phyloP scores from a whole-genome alignment of 2,888 invertebrate species.

The Cantharis lateralis region DNA sequence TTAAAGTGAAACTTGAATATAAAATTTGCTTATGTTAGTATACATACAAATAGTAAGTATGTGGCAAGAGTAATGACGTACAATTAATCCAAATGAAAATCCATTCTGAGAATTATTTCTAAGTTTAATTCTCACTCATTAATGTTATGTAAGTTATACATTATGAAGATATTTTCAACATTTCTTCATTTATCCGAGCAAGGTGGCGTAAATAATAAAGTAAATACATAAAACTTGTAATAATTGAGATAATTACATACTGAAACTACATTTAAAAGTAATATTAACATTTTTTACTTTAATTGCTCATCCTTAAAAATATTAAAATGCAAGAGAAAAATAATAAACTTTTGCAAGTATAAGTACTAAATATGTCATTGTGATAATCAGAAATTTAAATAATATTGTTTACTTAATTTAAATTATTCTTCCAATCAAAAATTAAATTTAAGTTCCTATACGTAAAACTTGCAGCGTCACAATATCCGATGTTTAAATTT shows the following conservation, averaged over 20 bases:
- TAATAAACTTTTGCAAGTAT: neutral
- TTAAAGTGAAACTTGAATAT: slow-evolving; percentile 4
- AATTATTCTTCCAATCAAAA: neutral
- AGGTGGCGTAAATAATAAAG: slow-evolving; percentile 8
- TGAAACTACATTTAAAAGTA: neutral
- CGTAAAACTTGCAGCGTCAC: neutral
- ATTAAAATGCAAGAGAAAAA: neutral
- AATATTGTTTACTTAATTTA: neutral
- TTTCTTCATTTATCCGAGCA: slow-evolving; percentile 7
- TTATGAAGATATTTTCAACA: slow-evolving; percentile 8
- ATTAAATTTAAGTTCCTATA: neutral
- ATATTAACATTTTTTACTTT: neutral
- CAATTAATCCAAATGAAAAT: slow-evolving; percentile 6
- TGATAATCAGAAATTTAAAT: neutral
- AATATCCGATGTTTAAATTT: neutral
- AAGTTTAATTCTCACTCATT: slow-evolving; percentile 17
- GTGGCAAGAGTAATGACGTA: slow-evolving; percentile 1
- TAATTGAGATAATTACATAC: slow-evolving; percentile 8
- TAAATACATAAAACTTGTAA: slow-evolving; percentile 7
- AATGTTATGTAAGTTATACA: neutral
- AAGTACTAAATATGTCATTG: neutral
- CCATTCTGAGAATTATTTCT: slow-evolving; percentile 11
- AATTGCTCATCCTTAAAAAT: neutral
- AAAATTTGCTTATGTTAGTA: slow-evolving; percentile 1
- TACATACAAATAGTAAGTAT: neutral